Evolutionary conservation across 2,888 invertebrate species (phyloP).

Genomic region (Parnassius orleans): DNA sequence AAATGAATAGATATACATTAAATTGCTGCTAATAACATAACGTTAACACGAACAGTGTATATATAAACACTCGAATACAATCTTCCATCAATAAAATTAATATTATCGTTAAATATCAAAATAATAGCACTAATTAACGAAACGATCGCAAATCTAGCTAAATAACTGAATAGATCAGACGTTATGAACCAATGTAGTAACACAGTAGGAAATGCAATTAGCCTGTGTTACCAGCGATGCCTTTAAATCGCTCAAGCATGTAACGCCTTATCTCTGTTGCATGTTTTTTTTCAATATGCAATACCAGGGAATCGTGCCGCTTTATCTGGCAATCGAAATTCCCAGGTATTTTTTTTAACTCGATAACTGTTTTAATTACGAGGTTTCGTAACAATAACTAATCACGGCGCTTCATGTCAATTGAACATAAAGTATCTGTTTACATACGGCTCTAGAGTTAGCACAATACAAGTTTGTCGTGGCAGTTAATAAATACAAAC

Average conservation of each 20-base stretch:
- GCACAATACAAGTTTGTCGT: background rate
- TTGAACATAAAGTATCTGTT: slow-evolving; percentile 47
- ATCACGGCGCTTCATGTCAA: slow-evolving; percentile 66
- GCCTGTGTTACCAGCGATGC: slow-evolving; percentile 62
- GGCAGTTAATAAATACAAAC: background rate
- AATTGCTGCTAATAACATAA: slow-evolving; percentile 21
- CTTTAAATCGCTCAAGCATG: slow-evolving; percentile 69
- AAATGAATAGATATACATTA: slow-evolving; percentile 22
- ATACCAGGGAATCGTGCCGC: slow-evolving; percentile 71
- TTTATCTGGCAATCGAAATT: slow-evolving; percentile 76
- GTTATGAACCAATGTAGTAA: slow-evolving; percentile 63
- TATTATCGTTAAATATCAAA: slow-evolving; percentile 25
- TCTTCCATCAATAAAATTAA: slow-evolving; percentile 28
- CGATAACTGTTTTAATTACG: slow-evolving; percentile 71
- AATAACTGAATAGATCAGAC: slow-evolving; percentile 36
- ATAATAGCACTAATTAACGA: slow-evolving; percentile 28
- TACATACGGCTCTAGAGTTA: slow-evolving; percentile 35
- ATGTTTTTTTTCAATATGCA: slow-evolving; percentile 80
- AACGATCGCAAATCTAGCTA: slow-evolving; percentile 30
- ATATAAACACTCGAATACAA: slow-evolving; percentile 23
- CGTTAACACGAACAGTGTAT: slow-evolving; percentile 18
- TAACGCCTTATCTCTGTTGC: slow-evolving; percentile 79
- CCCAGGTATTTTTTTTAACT: slow-evolving; percentile 75
- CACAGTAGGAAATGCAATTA: slow-evolving; percentile 78
- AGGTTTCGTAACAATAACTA: slow-evolving; percentile 73